Percentiles rank a stretch among this genome's conserved stretches.
Conservation (phyloP, 2,113 vertebrate species). For the Uropsilus gracilis region DNA sequence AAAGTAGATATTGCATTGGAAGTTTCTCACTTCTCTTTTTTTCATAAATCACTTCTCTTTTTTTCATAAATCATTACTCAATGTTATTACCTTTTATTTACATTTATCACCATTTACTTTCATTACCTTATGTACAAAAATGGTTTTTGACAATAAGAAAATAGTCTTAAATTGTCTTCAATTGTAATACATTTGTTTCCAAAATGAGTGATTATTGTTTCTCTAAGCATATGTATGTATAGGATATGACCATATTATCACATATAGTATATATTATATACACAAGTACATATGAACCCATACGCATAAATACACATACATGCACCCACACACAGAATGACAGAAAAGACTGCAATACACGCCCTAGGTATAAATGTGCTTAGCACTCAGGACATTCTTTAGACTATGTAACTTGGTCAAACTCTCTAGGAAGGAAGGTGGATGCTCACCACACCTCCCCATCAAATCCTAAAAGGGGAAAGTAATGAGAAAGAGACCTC, state of each 20-base stretch:
- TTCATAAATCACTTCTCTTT: not conserved
- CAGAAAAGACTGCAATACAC: slow-evolving; percentile 57
- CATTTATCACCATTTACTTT: not conserved
- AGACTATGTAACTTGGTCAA: slow-evolving; percentile 68
- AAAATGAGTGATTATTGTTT: slow-evolving; percentile 64
- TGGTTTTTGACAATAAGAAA: slow-evolving; percentile 5
- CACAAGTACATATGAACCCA: slow-evolving; percentile 80
- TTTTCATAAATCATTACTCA: not conserved
- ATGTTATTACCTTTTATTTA: no score
- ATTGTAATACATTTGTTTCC: slow-evolving; percentile 61
- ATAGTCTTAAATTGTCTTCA: slow-evolving; percentile 57
- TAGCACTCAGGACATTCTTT: slow-evolving; percentile 74
- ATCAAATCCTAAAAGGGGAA: slow-evolving; percentile 16
- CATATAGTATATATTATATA: slow-evolving; percentile 80
- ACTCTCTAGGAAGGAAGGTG: slow-evolving; percentile 66
- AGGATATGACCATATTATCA: slow-evolving; percentile 70
- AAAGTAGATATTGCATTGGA: not conserved
- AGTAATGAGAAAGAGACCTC: not conserved
- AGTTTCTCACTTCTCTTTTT: not conserved
- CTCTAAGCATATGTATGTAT: slow-evolving; percentile 84
- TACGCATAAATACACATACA: slow-evolving; percentile 57
- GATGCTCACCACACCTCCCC: slow-evolving; percentile 70
- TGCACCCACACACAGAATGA: slow-evolving; percentile 59
- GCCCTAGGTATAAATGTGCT: slow-evolving; percentile 68
- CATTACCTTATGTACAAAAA: not conserved